phyloP scores from a whole-genome alignment of 1,140 invertebrate species.

The Megalopta genalis region DNA sequence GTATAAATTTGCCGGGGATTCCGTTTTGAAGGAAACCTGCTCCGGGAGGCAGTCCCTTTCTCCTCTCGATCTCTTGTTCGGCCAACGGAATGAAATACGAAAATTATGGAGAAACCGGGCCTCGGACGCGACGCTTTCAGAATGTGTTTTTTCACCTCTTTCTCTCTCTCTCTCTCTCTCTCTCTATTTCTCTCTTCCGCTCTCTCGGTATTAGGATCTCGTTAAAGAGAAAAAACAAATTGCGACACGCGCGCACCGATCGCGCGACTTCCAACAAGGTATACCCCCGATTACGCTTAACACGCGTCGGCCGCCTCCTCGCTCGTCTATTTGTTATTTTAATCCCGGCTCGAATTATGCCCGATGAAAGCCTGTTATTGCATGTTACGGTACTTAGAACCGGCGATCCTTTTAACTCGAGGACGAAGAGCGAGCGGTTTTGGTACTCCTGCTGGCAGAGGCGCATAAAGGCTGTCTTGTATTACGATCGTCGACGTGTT shows the following conservation, averaged over 20 bases:
- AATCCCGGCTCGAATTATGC: constrained; percentile 30
- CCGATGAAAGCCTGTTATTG: constrained; percentile 44
- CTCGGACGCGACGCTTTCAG: too few relatives aligned
- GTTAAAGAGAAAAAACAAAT: too few relatives aligned
- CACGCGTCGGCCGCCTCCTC: neutral
- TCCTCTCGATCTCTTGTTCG: neutral
- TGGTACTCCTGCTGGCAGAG: constrained; percentile 7
- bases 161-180: neutral
- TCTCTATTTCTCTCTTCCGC: neutral
- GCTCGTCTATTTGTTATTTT: constrained; percentile 49
- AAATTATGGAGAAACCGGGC: neutral
- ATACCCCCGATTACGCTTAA: constrained; percentile 17
- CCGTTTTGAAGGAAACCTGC: constrained; percentile 36
- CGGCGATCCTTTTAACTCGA: constrained; percentile 43
- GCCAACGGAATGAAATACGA: constrained; percentile 6
- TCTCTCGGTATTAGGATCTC: too few relatives aligned
- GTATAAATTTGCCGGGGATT: constrained; percentile 38
- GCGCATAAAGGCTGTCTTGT: constrained; percentile 49
- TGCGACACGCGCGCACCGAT: too few relatives aligned
- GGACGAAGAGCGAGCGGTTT: constrained; percentile 27
- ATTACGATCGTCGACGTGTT: constrained; percentile 51
- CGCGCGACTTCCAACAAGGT: neutral
- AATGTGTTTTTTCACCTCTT: neutral
- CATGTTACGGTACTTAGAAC: constrained; percentile 48
- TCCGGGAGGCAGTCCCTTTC: neutral